Base-by-base conservation (phyloP, 2,888 invertebrate species). In the Achlya flavicornis region DNA sequence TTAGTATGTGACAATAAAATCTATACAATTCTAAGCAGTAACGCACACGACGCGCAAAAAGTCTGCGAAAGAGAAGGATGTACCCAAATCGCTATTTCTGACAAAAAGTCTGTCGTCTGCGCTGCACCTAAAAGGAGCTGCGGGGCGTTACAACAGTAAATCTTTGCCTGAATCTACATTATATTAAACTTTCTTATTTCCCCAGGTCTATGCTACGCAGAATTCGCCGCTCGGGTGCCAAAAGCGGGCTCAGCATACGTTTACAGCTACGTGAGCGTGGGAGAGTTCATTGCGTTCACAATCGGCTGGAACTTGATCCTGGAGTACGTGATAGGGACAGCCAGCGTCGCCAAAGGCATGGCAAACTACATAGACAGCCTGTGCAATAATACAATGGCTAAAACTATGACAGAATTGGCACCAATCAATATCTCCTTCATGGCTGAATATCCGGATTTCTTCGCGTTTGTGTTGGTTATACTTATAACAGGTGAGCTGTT, bases 301-400 rank as follows among this genome's bases (percentile, higher is more conserved):
- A 98, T 98, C 79, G 98, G 98, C 33, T 98, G 98, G 98, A 98
- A 98, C 89, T 95, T 98, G 61, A 97, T 98, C 74, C 86, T 98
- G 81, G 98, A 98, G 87, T 98, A 98, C 88, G 95, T 97, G 16
- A 97, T 98, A 66, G 98, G 96, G 35, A 95, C 96, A 0, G 97
- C 97, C 26, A 96, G 97, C 78, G 97, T 97, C 3, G 97, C 97
- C 26, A 96, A 97, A 95, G 97, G 74, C 75, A 95, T 97, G 82
- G 96, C 97, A 79, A 94, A 96, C 64, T 97, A 97, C 84, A 93
- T 97, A 66, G 97, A 97, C 85, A 95, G 96, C 12, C 83, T 97
- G 10, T 91, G 95, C 64, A 95, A 96, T 74, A 95, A 96, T 74
- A 94, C 95, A 11, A 95, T 97, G 91, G 95, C 95, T 26, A 90